Evolutionary conservation across 2,113 vertebrate genomes (phyloP).

Genomic region (Chrysemys picta): DNA sequence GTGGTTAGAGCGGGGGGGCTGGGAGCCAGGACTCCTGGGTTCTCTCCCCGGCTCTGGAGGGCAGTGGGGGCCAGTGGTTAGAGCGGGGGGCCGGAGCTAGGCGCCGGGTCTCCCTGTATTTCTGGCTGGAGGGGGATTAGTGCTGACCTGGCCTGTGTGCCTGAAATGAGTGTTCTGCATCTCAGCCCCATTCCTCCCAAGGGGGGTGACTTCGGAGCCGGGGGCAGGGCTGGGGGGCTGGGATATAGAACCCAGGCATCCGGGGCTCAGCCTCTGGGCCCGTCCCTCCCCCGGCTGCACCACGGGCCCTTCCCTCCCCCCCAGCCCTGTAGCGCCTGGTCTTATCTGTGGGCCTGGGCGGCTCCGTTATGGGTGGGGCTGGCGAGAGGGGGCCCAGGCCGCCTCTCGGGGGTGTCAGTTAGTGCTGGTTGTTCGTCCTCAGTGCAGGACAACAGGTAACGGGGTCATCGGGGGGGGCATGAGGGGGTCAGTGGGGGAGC

Average conservation of each 20-base stretch:
- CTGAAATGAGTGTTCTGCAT: not conserved
- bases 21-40: too few species aligned
- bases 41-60: too few species aligned
- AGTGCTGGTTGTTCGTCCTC: slow-evolving; percentile 88
- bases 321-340: not conserved
- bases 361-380: not conserved
- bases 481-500: not conserved
- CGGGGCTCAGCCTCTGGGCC: not conserved
- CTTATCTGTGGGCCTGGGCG: not conserved
- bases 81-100: not conserved
- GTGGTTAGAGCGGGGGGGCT: too few species aligned
- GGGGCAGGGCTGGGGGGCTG: too few species aligned
- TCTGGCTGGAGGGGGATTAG: not conserved
- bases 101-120: not conserved
- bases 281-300: not conserved
- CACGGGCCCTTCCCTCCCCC: not conserved
- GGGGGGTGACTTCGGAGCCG: too few species aligned
- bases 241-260: not conserved
- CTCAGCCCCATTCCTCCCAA: not conserved
- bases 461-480: not conserved
- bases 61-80: too few species aligned
- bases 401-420: not conserved
- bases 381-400: not conserved
- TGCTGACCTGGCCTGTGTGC: not conserved
- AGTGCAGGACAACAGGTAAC: slow-evolving; percentile 95